Conservation (phyloP, 2,888 invertebrate genomes). For the Drosophila buzzatii region DNA sequence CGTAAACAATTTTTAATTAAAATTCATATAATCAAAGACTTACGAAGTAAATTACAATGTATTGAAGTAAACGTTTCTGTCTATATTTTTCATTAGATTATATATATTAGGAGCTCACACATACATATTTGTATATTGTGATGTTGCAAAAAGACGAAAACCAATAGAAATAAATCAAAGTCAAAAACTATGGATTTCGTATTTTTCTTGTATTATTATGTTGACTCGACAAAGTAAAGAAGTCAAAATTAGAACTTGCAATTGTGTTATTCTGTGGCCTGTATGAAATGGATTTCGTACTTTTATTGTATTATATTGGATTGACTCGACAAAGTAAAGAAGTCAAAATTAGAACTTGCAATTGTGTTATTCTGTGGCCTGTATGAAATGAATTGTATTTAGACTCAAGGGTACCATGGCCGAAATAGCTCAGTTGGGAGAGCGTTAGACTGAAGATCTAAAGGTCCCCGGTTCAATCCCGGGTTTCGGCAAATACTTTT, state of each 20-base stretch:
- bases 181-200: background rate
- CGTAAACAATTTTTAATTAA: constrained; percentile 25
- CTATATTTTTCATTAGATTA: constrained; percentile 12
- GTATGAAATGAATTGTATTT: constrained; percentile 24
- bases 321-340: background rate
- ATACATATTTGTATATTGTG: constrained; percentile 18
- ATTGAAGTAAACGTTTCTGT: constrained; percentile 6
- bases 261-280: background rate
- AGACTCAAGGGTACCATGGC: constrained; percentile 66
- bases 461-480: constrained; percentile 91
- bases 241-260: background rate
- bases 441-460: constrained; percentile 92
- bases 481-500: constrained; percentile 49
- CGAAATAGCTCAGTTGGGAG: constrained; percentile 94
- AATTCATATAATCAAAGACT: constrained; percentile 14
- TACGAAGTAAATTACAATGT: constrained; percentile 4
- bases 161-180: constrained; percentile 14
- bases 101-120: constrained; percentile 8
- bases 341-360: background rate
- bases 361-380: background rate
- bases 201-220: background rate
- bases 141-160: constrained; percentile 9
- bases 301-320: background rate
- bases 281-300: constrained; percentile 21
- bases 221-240: background rate